Conservation (phyloP, 2,888 invertebrate genomes). For the Caenorhabditis sp. region DNA sequence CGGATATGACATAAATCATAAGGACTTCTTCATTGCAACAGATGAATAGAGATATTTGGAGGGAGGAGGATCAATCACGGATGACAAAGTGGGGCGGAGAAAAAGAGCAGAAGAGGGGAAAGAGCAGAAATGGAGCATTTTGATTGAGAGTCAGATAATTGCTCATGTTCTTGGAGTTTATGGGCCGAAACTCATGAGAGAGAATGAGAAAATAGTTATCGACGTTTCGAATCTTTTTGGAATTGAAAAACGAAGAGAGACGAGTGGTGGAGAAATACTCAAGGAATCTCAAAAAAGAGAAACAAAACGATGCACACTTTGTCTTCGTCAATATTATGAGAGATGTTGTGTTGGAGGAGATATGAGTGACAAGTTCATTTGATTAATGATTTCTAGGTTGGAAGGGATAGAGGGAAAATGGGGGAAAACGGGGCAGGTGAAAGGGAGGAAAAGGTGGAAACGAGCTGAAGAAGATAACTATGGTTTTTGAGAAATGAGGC, state of each 20-base stretch:
- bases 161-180: slow-evolving; percentile 55
- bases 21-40: slow-evolving; percentile 33
- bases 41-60: slow-evolving; percentile 3
- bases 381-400: slow-evolving; percentile 21
- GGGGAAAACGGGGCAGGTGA: neutral
- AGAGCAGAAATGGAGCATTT: slow-evolving; percentile 22
- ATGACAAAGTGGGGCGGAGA: slow-evolving; percentile 46
- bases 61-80: slow-evolving; percentile 37
- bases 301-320: slow-evolving; percentile 31
- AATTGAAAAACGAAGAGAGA: slow-evolving; percentile 17
- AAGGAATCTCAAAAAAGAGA: slow-evolving; percentile 20
- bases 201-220: slow-evolving; percentile 23
- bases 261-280: slow-evolving; percentile 39
- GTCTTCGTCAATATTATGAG: slow-evolving; percentile 42
- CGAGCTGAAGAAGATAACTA: too few species aligned
- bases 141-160: slow-evolving; percentile 55
- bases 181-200: slow-evolving; percentile 40
- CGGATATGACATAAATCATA: slow-evolving; percentile 55
- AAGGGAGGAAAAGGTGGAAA: neutral
- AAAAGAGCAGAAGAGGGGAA: neutral
- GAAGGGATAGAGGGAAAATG: neutral
- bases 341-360: slow-evolving; percentile 4
- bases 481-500: too few species aligned
- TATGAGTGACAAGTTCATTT: slow-evolving; percentile 29
- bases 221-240: slow-evolving; percentile 32